Evolutionary conservation across 2,888 invertebrate species (phyloP), one percentile per base, ranked within the genome.

Genomic region (Netelia melanura): DNA sequence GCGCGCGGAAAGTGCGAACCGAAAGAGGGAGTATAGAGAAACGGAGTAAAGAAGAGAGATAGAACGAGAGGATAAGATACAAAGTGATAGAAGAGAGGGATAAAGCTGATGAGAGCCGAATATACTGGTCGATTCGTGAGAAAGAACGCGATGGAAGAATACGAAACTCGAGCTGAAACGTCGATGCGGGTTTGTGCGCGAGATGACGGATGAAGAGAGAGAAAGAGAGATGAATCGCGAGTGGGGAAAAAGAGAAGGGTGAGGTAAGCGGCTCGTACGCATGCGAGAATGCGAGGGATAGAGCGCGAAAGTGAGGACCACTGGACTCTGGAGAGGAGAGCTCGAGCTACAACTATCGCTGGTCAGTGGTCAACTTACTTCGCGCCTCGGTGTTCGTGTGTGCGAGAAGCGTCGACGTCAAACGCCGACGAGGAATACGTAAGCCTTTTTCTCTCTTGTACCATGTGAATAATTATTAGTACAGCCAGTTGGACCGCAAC

Each of bases 281-380:
- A 82, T 85, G 79, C 56, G 65, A 58, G 6, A 67, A 75, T 38
- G 52, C 62, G 48, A 38, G 78, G 52, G 38, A 72, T 62, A 75
- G 67, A 79, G 71, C 79, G 79, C 76, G 76, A 83, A 83, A 74
- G 72, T 76, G 74, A 70, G 68, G 77, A 82, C 43, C 52, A 64
- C 87, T 88, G 87, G 88, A 88, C 86, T 86, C 88, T 87, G 88
- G 87, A 88, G 77, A 83, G 77, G 77, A 67, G 77, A 88, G 77
- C 77, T 70, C 38, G 68, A 30, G 44, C 56, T 58, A 48, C 38
- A 74, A 23, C 72, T 72, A 76, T 82, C 77, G 80, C 80, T 83
- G 85, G 83, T 77, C 83, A 72, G 85, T 83, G 76, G 85, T 85
- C 85, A 67, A 80, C 48, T 9, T 48, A 5, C 44, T 65, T 74